Percentiles rank a stretch among this genome's conserved stretches.
These are phyloP conservation scores for Osmoderma eremita DNA, from an alignment of 2,888 invertebrate genomes.

Conservation along the genomic window DNA sequence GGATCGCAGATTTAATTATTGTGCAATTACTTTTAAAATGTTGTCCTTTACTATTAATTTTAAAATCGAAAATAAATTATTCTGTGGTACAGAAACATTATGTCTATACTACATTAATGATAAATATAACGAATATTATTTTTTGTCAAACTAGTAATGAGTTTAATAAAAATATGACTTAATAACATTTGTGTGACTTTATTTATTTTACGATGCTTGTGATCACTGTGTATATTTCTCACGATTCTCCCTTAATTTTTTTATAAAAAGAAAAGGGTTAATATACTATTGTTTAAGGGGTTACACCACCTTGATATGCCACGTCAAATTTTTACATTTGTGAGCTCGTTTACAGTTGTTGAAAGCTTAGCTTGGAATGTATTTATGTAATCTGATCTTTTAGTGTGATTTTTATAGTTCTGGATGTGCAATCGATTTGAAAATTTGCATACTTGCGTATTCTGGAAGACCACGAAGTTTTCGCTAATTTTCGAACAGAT, in stretches of 20 bases:
- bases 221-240: neutral
- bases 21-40: constrained; percentile 30
- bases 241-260: neutral
- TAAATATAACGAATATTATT: constrained; percentile 34
- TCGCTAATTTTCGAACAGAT: too few relatives aligned
- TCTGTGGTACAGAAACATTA: neutral
- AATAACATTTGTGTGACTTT: constrained; percentile 1
- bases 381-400: too few relatives aligned
- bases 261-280: too few relatives aligned
- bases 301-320: too few relatives aligned
- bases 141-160: constrained; percentile 36
- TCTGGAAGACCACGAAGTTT: too few relatives aligned
- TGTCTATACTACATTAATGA: constrained; percentile 19
- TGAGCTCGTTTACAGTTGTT: too few relatives aligned
- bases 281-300: too few relatives aligned
- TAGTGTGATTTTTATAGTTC: too few relatives aligned
- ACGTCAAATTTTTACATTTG: too few relatives aligned
- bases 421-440: too few relatives aligned
- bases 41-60: constrained; percentile 22
- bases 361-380: too few relatives aligned
- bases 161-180: constrained; percentile 33
- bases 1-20: neutral
- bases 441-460: too few relatives aligned
- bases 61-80: constrained; percentile 12
- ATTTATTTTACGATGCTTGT: neutral